Percentiles rank a stretch among this genome's conserved stretches.
These are phyloP conservation scores for Campylorhamphus procurvoides DNA, from an alignment of 2,113 vertebrate genomes.

Conservation along the genomic window DNA sequence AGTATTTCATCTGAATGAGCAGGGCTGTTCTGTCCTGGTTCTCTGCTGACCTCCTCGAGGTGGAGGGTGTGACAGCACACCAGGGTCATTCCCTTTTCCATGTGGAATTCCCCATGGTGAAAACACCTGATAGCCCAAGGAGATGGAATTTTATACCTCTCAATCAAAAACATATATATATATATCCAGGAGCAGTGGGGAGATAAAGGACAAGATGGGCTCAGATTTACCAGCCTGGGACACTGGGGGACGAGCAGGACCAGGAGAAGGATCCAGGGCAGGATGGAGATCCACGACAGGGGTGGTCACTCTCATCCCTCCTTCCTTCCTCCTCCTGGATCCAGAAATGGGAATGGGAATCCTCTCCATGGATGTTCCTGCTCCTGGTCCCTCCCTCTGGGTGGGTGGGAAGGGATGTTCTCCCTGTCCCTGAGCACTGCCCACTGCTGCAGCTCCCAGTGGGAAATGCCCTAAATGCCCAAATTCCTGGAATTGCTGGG, in stretches of 20 bases:
- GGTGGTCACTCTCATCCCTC: accelerated
- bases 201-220: neutral
- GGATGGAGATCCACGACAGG: neutral
- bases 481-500: accelerated
- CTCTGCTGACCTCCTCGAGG: neutral
- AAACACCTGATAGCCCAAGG: neutral
- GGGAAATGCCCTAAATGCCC: neutral
- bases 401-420: accelerated
- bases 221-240: neutral
- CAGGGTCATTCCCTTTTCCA: neutral
- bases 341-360: neutral
- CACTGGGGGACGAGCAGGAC: accelerated
- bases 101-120: neutral
- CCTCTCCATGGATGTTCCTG: neutral
- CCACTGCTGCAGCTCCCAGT: accelerated
- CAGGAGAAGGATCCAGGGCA: neutral
- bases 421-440: neutral
- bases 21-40: neutral
- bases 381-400: neutral
- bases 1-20: neutral
- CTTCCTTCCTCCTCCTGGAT: neutral
- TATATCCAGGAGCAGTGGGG: neutral
- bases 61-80: neutral
- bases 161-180: accelerated
- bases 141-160: neutral